A percentile compares a stretch with the other conserved stretches of the same genome.
phyloP scores from a whole-genome alignment of 2,888 invertebrate genomes.

The Maniola hyperantus region DNA sequence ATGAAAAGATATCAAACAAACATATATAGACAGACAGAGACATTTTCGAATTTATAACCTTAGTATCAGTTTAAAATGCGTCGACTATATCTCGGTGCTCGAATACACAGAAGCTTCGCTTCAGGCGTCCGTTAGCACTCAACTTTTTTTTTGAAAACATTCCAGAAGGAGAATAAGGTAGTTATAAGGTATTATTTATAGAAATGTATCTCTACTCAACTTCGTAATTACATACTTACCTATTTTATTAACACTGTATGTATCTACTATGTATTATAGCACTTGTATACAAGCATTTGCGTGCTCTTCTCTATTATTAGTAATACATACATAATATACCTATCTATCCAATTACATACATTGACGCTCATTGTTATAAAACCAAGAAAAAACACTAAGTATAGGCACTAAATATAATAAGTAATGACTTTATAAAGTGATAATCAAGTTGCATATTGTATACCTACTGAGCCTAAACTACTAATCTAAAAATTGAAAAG shows the following conservation, averaged over 20 bases:
- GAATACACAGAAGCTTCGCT: no score
- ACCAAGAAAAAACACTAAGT: neutral
- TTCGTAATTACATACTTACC: no score
- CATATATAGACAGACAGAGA: no score
- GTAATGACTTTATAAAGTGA: neutral
- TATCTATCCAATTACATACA: neutral
- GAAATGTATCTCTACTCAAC: neutral
- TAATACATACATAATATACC: neutral
- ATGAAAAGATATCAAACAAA: no score
- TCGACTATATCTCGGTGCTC: no score
- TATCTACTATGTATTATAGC: no score
- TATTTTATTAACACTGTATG: neutral
- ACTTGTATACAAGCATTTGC: neutral
- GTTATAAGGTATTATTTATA: no score
- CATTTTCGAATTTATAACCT: no score
- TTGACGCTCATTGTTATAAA: neutral
- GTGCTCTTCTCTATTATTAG: constrained; percentile 7
- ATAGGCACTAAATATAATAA: neutral
- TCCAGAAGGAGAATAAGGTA: neutral
- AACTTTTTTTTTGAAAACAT: no score
- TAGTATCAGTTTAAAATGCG: no score
- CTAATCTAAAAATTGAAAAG: neutral
- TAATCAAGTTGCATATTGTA: neutral
- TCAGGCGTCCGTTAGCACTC: no score
- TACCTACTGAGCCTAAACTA: no score